These are phyloP conservation scores for Bucco capensis DNA, from an alignment of 2,113 vertebrate genomes.

Conservation along the genomic window DNA sequence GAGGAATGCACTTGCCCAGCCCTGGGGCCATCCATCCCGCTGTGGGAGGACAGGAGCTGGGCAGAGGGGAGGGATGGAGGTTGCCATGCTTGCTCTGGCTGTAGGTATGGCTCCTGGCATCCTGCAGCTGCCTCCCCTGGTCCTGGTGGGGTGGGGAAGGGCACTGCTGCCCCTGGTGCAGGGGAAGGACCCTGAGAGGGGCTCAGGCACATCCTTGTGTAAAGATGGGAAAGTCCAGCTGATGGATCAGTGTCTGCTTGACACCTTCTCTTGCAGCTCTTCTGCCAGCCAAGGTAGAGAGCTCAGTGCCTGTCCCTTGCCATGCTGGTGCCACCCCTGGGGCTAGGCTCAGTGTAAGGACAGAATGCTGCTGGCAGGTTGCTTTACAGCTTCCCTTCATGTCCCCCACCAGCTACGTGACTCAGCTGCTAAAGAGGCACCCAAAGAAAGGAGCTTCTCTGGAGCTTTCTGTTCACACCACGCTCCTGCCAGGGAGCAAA, in stretches of 20 bases:
- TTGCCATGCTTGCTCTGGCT: neutral
- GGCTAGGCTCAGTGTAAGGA: too few species aligned
- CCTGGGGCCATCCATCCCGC: neutral
- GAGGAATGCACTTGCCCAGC: neutral
- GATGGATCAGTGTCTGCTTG: neutral
- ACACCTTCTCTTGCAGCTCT: neutral
- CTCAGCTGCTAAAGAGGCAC: slow-evolving; percentile 62
- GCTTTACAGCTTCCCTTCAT: slow-evolving; percentile 50
- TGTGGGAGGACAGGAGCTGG: neutral
- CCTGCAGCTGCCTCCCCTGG: neutral
- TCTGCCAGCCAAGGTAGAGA: neutral
- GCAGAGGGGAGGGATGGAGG: neutral
- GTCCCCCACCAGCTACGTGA: slow-evolving; percentile 50
- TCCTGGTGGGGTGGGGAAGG: neutral
- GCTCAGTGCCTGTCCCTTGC: neutral
- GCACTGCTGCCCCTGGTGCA: accelerated
- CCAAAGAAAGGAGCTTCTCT: slow-evolving; percentile 62
- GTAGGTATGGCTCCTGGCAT: neutral
- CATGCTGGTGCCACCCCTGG: too few species aligned
- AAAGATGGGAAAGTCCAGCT: neutral
- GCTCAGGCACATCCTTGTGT: neutral
- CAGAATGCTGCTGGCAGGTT: too few species aligned
- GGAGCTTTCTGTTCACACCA: slow-evolving; percentile 52
- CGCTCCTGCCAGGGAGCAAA: slow-evolving; percentile 35
- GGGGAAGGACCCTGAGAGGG: too few species aligned